These are phyloP conservation scores for Micropterix aruncella DNA, from an alignment of 2,888 invertebrate genomes.

Conservation along the genomic window DNA sequence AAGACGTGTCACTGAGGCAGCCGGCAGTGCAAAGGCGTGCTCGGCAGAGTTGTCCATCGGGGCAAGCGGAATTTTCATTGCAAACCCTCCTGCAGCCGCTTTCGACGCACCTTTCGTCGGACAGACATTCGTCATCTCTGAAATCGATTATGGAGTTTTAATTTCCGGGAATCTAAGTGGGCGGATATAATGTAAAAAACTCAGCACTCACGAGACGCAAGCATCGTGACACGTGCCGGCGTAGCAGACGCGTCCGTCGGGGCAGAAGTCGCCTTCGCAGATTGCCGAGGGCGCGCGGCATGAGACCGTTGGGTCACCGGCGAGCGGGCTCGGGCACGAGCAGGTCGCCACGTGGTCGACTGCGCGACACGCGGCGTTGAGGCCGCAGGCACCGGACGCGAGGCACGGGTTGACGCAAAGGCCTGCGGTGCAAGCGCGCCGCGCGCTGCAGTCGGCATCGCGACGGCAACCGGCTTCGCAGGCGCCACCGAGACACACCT, in stretches of 20 bases:
- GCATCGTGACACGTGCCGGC: slow-evolving; percentile 63
- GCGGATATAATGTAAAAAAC: background rate
- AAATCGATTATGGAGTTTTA: no score
- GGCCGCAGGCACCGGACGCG: slow-evolving; percentile 67
- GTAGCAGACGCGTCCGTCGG: slow-evolving; percentile 57
- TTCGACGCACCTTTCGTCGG: slow-evolving; percentile 73
- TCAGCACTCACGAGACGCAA: slow-evolving; percentile 53
- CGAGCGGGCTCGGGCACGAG: slow-evolving; percentile 52
- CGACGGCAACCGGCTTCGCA: slow-evolving; percentile 73
- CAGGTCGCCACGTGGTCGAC: slow-evolving; percentile 62
- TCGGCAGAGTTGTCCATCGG: slow-evolving; percentile 72
- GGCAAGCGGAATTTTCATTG: slow-evolving; percentile 73
- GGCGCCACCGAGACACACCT: slow-evolving; percentile 70
- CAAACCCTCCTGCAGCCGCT: slow-evolving; percentile 76
- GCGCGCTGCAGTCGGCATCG: slow-evolving; percentile 58
- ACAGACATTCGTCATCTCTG: slow-evolving; percentile 68
- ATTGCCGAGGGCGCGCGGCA: slow-evolving; percentile 54
- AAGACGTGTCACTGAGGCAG: slow-evolving; percentile 72
- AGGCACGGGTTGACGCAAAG: slow-evolving; percentile 68
- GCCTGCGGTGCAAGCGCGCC: slow-evolving; percentile 61
- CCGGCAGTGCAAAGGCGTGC: slow-evolving; percentile 76
- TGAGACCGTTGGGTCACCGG: slow-evolving; percentile 59
- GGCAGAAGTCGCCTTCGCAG: slow-evolving; percentile 60
- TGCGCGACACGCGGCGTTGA: slow-evolving; percentile 62
- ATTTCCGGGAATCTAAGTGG: background rate